Base-by-base conservation (phyloP, 2,888 invertebrate genomes). In the Sabatieria punctata region DNA sequence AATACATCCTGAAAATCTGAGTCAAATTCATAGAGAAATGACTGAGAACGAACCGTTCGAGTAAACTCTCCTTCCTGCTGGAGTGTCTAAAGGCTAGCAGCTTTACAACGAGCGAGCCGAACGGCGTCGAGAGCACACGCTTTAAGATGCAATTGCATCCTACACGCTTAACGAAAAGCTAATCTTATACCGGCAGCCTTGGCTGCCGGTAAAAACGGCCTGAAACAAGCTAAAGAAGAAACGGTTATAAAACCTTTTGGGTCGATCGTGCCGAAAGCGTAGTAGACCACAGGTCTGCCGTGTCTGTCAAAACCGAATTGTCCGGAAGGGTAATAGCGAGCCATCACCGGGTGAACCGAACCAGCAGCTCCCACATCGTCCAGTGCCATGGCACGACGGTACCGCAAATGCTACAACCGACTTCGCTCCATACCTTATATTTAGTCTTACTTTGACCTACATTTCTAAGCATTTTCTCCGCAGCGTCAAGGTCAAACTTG, bases 211-310 rank as follows among this genome's bases (percentile, higher is more conserved):
- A n/a, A n/a, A n/a, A n/a, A n/a, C n/a, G n/a, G n/a, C 11, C 15
- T 15, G 15, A 33, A 33, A 13, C 11, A 15, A 33, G 15, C 15
- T 33, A 33, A 33, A 33, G 15, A 13, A 33, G 33, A 33, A 33
- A 33, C 15, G 15, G 33, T 33, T 11, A 19, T 15, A 8, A 21
- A 19, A 43, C 43, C 43, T 22, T 43, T 43, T 15, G 36, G 15
- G 22, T 43, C 43, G 15, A 36, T 36, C 6, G 22, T 36, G 6
- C 43, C 43, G 22, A 43, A 22, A 3, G 43, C 35, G 6, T 35
- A 43, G 24, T 43, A 43, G 19, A 23, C 35, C 15, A 43, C 36
- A 6, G 43, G 43, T 6, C 23, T 18, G 4, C 43, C 43, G 4
- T 19, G 11, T 22, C 35, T 43, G 22, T 33, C 33, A 23, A 30